Conservation (phyloP, 2,888 invertebrate genomes). For the Cephus nigrinus region DNA sequence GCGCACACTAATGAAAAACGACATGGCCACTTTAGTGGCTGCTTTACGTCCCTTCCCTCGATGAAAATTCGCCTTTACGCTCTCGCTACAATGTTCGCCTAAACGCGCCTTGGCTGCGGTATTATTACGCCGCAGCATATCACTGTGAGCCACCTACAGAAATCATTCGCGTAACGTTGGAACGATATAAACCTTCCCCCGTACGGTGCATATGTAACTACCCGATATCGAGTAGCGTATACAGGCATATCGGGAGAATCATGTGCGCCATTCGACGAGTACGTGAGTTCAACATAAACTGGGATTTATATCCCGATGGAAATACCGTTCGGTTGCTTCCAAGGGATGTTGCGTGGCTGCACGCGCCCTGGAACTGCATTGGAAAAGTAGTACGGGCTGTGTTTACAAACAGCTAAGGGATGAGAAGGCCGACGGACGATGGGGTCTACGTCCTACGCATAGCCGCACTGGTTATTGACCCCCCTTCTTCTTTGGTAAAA, state of each 20-base stretch:
- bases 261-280: neutral
- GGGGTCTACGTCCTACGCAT: conserved; percentile 36
- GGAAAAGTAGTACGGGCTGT: conserved; percentile 49
- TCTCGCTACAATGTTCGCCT: neutral
- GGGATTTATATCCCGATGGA: neutral
- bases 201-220: neutral
- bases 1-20: neutral
- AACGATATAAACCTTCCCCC: neutral
- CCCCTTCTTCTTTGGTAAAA: conserved; percentile 31
- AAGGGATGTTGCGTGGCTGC: neutral
- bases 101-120: neutral
- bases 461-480: conserved; percentile 45
- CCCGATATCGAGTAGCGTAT: neutral
- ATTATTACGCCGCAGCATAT: neutral
- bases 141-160: neutral
- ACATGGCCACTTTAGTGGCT: neutral
- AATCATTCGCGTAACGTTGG: neutral
- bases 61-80: neutral
- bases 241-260: neutral
- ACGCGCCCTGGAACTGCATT: conserved; percentile 39
- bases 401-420: conserved; percentile 51
- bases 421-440: conserved; percentile 24
- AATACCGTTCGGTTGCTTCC: neutral
- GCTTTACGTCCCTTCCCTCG: neutral
- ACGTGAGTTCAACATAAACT: neutral